Evolutionary conservation across 2,888 invertebrate species (phyloP).

Genomic region (Liodrosophila aerea): DNA sequence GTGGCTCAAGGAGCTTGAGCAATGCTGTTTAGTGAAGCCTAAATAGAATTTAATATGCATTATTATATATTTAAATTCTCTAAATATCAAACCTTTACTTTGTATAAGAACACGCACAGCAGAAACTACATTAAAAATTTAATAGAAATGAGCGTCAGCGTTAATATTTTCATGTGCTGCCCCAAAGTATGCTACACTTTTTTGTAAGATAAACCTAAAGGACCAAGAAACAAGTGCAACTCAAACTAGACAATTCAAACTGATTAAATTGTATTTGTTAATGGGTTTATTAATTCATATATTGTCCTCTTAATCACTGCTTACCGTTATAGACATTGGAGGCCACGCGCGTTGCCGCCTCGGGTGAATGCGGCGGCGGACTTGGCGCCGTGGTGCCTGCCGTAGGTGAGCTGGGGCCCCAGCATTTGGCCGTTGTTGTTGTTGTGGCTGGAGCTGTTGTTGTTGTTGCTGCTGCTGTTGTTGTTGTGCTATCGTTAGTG

Average conservation of each 20-base stretch:
- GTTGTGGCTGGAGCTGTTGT: constrained; percentile 53
- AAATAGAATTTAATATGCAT: too few species aligned
- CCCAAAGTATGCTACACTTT: constrained; percentile 7
- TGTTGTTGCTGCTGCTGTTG: constrained; percentile 41
- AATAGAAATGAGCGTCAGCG: too few species aligned
- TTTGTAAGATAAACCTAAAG: too few species aligned
- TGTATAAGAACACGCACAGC: too few species aligned
- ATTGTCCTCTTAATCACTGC: constrained; percentile 73
- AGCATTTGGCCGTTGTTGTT: constrained; percentile 84
- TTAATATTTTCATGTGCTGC: constrained; percentile 2
- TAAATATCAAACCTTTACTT: too few species aligned
- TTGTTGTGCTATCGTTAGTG: constrained; percentile 43
- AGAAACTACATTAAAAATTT: too few species aligned
- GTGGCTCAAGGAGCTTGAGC: background rate
- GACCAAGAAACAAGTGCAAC: too few species aligned
- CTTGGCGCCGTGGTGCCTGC: constrained; percentile 90
- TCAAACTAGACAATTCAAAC: too few species aligned
- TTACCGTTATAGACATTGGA: constrained; percentile 90
- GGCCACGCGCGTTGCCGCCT: constrained; percentile 86
- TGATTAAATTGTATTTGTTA: too few species aligned
- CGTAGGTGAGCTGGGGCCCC: constrained; percentile 89
- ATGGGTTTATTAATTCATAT: constrained; percentile 8
- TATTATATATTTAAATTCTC: too few species aligned
- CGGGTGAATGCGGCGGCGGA: constrained; percentile 87
- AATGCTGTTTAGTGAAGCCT: too few species aligned